Evolutionary conservation across 2,888 invertebrate species (phyloP).

Genomic region (Cephalotes varians): DNA sequence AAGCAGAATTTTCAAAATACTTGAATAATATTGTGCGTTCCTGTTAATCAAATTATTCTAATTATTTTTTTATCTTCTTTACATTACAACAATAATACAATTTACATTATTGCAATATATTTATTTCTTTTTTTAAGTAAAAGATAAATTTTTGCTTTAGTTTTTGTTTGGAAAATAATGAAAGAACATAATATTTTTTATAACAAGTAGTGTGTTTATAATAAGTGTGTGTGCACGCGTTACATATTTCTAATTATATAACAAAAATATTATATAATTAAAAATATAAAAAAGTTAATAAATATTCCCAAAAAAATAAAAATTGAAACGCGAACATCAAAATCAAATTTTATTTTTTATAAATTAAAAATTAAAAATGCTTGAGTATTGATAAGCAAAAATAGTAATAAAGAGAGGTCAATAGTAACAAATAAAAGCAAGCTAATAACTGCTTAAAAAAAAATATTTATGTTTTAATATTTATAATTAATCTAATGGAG

Average conservation of each 20-base stretch:
- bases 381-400: too few species aligned
- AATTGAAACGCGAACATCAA: neutral
- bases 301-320: neutral
- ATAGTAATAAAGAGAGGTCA: too few species aligned
- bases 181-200: neutral
- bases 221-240: too few species aligned
- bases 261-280: neutral
- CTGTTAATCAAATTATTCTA: neutral
- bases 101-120: neutral
- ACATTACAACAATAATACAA: neutral
- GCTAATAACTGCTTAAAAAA: too few species aligned
- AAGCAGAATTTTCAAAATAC: neutral
- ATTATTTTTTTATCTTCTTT: neutral
- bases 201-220: too few species aligned
- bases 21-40: neutral
- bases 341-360: neutral
- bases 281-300: neutral
- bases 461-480: too few species aligned
- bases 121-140: neutral
- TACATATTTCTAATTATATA: neutral
- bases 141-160: neutral
- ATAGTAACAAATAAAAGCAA: too few species aligned
- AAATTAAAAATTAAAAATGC: too few species aligned
- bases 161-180: neutral
- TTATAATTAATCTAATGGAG: too few species aligned